A percentile compares a stretch with the other conserved stretches of the same genome.
These are phyloP conservation scores for Alcedo quadribrachys DNA, from an alignment of 2,797 vertebrate species.

Conservation along the genomic window DNA sequence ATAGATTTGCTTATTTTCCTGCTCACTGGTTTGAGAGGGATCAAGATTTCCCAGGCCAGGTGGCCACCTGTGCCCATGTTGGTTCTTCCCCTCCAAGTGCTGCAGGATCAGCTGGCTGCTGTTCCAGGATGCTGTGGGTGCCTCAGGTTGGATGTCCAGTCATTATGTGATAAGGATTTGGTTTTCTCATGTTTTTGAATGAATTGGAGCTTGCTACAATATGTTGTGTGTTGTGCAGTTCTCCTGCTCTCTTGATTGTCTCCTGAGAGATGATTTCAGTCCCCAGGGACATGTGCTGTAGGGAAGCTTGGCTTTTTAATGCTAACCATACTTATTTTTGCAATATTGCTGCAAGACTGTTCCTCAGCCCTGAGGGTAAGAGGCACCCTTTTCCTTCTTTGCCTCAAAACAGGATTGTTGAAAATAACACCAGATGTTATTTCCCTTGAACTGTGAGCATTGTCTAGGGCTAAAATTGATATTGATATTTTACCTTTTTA, in stretches of 20 bases:
- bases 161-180: background rate
- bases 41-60: background rate
- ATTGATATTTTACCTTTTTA: background rate
- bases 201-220: background rate
- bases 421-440: background rate
- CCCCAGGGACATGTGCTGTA: background rate
- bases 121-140: background rate
- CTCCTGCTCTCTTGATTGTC: background rate
- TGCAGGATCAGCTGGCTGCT: background rate
- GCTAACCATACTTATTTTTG: background rate
- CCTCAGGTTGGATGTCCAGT: background rate
- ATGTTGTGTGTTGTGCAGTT: background rate
- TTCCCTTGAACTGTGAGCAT: background rate
- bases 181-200: background rate
- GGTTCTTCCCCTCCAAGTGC: background rate
- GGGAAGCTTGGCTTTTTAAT: background rate
- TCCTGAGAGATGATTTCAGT: background rate
- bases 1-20: background rate
- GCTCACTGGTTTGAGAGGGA: background rate
- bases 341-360: background rate
- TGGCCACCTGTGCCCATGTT: fast-evolving
- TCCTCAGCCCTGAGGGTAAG: background rate
- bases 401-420: background rate
- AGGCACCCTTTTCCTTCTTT: background rate
- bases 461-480: background rate